Conservation (phyloP, 2,888 invertebrate genomes). For the Cerceris ruficornis region DNA sequence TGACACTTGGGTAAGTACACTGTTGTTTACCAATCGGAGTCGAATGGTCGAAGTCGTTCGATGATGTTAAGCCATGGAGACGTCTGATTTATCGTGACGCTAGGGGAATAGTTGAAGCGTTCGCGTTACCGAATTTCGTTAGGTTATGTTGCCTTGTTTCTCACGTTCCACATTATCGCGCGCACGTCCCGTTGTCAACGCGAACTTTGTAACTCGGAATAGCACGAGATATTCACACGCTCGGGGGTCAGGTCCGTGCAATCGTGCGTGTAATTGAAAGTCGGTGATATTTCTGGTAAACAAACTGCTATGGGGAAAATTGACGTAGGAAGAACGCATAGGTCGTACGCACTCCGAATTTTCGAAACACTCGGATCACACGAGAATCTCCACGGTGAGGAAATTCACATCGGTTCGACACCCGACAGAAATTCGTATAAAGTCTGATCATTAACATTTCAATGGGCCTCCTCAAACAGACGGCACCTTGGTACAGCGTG, state of each 20-base stretch:
- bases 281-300: not conserved
- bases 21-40: not conserved
- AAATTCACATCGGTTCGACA: slow-evolving; percentile 24
- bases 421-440: slow-evolving; percentile 8
- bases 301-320: not conserved
- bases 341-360: not conserved
- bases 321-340: too few species aligned
- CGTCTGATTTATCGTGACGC: not conserved
- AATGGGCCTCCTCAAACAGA: slow-evolving; percentile 23
- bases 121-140: too few species aligned
- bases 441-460: slow-evolving; percentile 30
- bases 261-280: slow-evolving; percentile 8
- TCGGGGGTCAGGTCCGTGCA: not conserved
- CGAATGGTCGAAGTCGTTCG: slow-evolving; percentile 43
- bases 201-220: slow-evolving; percentile 4
- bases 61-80: too few species aligned
- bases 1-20: slow-evolving; percentile 68
- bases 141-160: slow-evolving; percentile 17
- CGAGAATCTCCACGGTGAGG: not conserved
- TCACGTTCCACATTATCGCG: slow-evolving; percentile 40
- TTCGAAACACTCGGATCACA: too few species aligned
- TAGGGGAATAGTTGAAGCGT: too few species aligned
- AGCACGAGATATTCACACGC: not conserved
- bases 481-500: slow-evolving; percentile 3
- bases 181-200: slow-evolving; percentile 12